These are phyloP conservation scores for Phymanthus crucifer DNA, from an alignment of 92 coral and sea anemone genomes.

Conservation along the genomic window DNA sequence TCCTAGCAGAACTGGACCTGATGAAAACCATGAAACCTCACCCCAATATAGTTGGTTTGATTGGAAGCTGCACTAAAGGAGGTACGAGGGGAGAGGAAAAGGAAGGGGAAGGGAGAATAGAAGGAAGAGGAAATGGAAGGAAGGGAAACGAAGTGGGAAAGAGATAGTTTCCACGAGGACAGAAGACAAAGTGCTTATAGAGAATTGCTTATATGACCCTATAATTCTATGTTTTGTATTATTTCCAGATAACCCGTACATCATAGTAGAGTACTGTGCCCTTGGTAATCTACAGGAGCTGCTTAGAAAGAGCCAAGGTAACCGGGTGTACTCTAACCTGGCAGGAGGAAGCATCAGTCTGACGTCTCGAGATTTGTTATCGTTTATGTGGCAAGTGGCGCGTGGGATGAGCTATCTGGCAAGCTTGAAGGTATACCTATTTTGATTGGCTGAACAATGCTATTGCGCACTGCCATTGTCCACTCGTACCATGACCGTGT, in stretches of 20 bases:
- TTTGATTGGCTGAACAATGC: too few relatives aligned
- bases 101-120: neutral
- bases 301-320: conserved; percentile 74
- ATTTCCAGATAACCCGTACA: conserved; percentile 65
- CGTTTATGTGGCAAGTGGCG: conserved; percentile 94
- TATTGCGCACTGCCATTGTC: neutral
- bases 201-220: too few relatives aligned
- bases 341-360: conserved; percentile 87
- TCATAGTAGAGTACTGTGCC: conserved; percentile 90
- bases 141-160: neutral
- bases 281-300: conserved; percentile 75
- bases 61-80: conserved; percentile 92
- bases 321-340: conserved; percentile 77
- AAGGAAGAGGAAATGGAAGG: neutral
- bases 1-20: conserved; percentile 87
- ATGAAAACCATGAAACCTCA: conserved; percentile 93
- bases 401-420: conserved; percentile 96
- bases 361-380: conserved; percentile 77
- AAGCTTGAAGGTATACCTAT: conserved; percentile 64
- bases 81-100: conserved; percentile 33
- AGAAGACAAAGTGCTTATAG: too few relatives aligned
- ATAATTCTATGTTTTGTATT: too few relatives aligned
- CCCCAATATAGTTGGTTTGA: conserved; percentile 88
- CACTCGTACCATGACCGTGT: neutral
- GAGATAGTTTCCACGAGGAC: too few relatives aligned